Base-by-base conservation (phyloP, 2,113 vertebrate genomes). In the Thymallus thymallus region DNA sequence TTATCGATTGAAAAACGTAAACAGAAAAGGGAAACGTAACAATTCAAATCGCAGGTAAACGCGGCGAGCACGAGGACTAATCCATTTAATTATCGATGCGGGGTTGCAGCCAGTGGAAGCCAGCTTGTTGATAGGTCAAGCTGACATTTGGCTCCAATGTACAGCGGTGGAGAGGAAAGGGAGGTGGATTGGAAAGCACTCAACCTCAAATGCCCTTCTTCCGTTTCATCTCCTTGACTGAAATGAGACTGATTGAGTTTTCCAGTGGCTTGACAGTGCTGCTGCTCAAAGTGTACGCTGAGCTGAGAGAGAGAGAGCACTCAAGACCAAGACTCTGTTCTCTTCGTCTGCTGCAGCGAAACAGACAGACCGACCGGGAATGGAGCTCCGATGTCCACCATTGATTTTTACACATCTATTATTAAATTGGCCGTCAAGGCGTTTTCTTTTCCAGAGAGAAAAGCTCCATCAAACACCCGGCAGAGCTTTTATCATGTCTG, bases 181-280 rank as follows among this genome's bases (percentile, higher is more conserved):
- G 46, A 24, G 32, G 45, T 22, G 58, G 48, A 71, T 65, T 67
- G 74, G 72, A 58, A 64, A 60, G 69, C 45, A 61, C 45, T 9
- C 62, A 64, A 46, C 29, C 73, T 35, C 78, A 2, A 20, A 61
- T 60, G 75, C 71, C 74, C 62, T 62, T 66, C 75, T 63, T 69
- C 62, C 55, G 29, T 30, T 72, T 73, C 65, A 70, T 74, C 77
- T 80, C 70, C 71, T 45, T 29, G 68, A 60, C 23, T 63, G 30
- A 48, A 58, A 69, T 51, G 77, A 84, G 78, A 85, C 74, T 71
- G 79, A 91, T 82, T 78, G 80, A 86, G 76, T 82, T 76, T 82
- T 82, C 70, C 72, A 73, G 77, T 1, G 69, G 77, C 71, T 3
- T 86, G 82, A 85, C 76, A 71, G 71, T 58, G 61, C 24, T 71